These are phyloP conservation scores for Pangasius sanitwongsei DNA, from an alignment of 2,797 vertebrate genomes.

Conservation along the genomic window DNA sequence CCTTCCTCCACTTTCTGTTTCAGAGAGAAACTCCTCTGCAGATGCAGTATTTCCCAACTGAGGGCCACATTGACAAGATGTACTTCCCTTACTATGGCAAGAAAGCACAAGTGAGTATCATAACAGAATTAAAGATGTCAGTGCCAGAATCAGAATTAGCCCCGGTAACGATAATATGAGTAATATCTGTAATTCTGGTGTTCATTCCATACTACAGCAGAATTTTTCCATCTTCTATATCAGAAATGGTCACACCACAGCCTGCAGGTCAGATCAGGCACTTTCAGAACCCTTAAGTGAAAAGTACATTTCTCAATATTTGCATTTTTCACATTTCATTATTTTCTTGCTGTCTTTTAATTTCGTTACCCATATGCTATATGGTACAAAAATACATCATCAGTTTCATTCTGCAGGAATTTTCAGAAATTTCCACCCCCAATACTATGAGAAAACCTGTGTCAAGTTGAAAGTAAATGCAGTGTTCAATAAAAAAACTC, in stretches of 20 bases:
- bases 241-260: not conserved
- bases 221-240: not conserved
- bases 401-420: not conserved
- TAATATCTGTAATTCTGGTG: not conserved
- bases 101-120: constrained; percentile 83
- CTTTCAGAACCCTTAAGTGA: not conserved
- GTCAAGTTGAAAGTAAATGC: not conserved
- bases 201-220: not conserved
- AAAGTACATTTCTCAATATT: not conserved
- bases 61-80: constrained; percentile 84
- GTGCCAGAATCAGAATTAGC: not conserved
- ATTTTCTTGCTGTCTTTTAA: not conserved
- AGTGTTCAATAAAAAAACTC: not conserved
- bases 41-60: constrained; percentile 79
- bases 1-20: constrained; percentile 38
- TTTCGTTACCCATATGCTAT: not conserved
- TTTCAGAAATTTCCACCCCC: not conserved
- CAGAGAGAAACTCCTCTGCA: constrained; percentile 73
- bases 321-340: not conserved
- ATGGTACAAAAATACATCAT: not conserved
- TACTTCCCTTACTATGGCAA: constrained; percentile 95
- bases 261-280: not conserved
- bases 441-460: not conserved
- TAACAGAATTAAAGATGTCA: not conserved
- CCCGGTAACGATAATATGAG: not conserved